phyloP scores from a whole-genome alignment of 2,797 vertebrate genomes.

The Pseudochirops corinnae region DNA sequence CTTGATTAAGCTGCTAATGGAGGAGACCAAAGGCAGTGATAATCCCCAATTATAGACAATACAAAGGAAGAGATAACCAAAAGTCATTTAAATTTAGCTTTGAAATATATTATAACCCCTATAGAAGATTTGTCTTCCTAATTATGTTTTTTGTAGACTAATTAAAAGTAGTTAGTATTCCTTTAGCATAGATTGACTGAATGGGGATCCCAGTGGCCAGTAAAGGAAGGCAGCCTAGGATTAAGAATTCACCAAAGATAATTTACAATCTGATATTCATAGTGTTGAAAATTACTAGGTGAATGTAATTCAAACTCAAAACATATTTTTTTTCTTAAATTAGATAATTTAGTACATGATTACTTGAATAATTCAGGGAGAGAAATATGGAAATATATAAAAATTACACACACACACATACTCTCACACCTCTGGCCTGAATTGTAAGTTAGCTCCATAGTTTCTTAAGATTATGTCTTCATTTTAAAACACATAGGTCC shows the following conservation, averaged over 20 bases:
- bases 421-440: rapidly evolving
- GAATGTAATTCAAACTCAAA: background rate
- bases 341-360: background rate
- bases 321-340: background rate
- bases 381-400: background rate
- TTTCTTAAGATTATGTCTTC: background rate
- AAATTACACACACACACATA: background rate
- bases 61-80: background rate
- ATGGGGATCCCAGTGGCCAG: rapidly evolving
- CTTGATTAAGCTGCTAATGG: background rate
- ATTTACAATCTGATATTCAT: background rate
- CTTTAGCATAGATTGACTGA: background rate
- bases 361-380: background rate
- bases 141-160: background rate
- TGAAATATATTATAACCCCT: background rate
- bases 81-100: slow-evolving; percentile 4
- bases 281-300: background rate
- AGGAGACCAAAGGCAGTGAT: background rate
- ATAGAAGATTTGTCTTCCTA: background rate
- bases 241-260: slow-evolving; percentile 14
- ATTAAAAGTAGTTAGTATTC: slow-evolving; percentile 10
- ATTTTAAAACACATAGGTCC: background rate
- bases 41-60: background rate
- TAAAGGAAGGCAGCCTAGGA: background rate
- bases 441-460: background rate